phyloP scores from a whole-genome alignment of 2,888 invertebrate genomes.

The Osmoderma eremita region DNA sequence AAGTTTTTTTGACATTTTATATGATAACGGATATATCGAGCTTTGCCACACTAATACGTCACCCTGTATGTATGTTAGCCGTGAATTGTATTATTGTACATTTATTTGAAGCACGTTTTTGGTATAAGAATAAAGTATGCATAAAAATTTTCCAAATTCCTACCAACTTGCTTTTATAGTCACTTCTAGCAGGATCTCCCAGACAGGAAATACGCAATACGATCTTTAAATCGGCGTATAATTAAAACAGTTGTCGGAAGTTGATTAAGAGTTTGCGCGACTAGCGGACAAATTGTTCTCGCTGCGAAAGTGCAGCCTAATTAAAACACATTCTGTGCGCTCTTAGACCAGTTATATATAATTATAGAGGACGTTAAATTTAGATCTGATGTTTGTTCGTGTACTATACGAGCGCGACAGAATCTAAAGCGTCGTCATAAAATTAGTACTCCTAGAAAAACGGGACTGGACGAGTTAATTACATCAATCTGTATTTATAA shows the following conservation, averaged over 20 bases:
- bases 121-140: too few species aligned
- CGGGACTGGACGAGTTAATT: not conserved
- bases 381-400: constrained; percentile 27
- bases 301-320: constrained; percentile 31
- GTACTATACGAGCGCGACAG: not conserved
- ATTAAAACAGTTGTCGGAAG: constrained; percentile 40
- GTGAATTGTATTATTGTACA: too few species aligned
- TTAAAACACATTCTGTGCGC: constrained; percentile 26
- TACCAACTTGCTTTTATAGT: too few species aligned
- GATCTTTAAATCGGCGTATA: constrained; percentile 30
- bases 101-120: too few species aligned
- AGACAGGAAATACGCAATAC: constrained; percentile 23
- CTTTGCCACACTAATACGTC: too few species aligned
- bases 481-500: constrained; percentile 10
- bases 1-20: too few species aligned
- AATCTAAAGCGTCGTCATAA: constrained; percentile 8
- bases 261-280: constrained; percentile 39
- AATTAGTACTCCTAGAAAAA: constrained; percentile 14
- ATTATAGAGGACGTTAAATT: constrained; percentile 13
- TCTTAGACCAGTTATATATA: constrained; percentile 15
- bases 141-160: too few species aligned
- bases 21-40: too few species aligned
- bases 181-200: constrained; percentile 1
- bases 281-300: constrained; percentile 36
- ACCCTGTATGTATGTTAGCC: too few species aligned